Evolutionary conservation across 1,140 invertebrate genomes (phyloP), one percentile per base, ranked within the genome.

Genomic region (Lepidostoma basale): DNA sequence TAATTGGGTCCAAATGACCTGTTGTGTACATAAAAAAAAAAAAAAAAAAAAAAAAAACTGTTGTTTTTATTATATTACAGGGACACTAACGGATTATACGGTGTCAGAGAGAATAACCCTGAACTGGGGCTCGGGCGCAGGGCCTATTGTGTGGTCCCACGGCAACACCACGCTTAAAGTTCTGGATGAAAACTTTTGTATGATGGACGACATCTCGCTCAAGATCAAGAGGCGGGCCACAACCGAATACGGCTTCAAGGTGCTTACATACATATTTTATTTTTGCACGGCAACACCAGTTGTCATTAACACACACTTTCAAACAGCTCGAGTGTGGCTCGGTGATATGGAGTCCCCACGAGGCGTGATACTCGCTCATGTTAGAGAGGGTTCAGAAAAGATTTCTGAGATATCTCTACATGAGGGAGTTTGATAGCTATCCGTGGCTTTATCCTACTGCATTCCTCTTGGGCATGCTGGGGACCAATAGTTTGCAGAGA

Each of bases 101-200:
- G 89, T 95, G 40, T 89, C 87, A 76, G 92, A 95, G 79, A 85
- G 92, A 75, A 93, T 94, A 72, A 92, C 92, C 26, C 77, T 94
- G 62, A 89, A 91, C 78, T 93, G 90, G 89, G 79, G 76, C 52
- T 89, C 89, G 3, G 85, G 89, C 9, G 81, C 84, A 45, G 90
- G 88, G 22, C 86, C 88, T 76, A 79, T 93, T 26, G 85, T 88
- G 23, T 93, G 92, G 91, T 90, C 90, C 68, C 86, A 88, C 74
- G 89, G 89, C 3, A 88, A 87, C 18, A 88, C 88, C 74, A 85
- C 85, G 18, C 84, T 90, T 67, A 89, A 87, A 78, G 87, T 82
- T 72, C 82, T 86, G 67, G 82, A 77, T 69, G 84, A 87, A 72
- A 80, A 79, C 63, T 81, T 87, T 75, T 87, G 86, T 62, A 70